Base-by-base conservation (phyloP, 37 sponge, comb jelly and placozoan genomes). In the Agelas oroides region DNA sequence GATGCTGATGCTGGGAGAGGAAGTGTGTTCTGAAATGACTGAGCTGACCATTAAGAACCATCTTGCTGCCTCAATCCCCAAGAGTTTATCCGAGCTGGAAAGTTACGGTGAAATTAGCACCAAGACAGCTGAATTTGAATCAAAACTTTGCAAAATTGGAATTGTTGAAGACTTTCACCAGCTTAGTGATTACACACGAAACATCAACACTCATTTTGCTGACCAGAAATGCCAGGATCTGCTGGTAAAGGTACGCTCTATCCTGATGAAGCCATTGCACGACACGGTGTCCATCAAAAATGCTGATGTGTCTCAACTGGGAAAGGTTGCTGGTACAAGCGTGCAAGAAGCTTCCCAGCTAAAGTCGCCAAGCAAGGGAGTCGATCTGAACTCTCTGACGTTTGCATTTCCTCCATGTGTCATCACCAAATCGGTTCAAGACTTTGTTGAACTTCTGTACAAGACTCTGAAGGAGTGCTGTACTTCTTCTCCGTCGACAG, bases 261-360 rank as follows among this genome's bases (percentile, higher is more conserved):
- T 86, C 23, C 84, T 93, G 14, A 78, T 31, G 73, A 58, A 79
- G 59, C 87, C 94, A 21, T 83, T 93, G 39, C 84, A 86, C 64
- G 34, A 80, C 27, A 86, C 90, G 21, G 61, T 70, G 1, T n/a
- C 28, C 1, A 41, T 62, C 16, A n/a, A 73, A 5, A 18, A 36
- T 25, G 66, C 27, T 0, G 38, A 39, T 15, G 27, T 65, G n/a
- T 46, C 46, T 46, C 46, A 46, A 46, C 46, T 46, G 6, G 46
- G 46, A 46, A 8, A 12, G 8, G 46, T 3, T 12, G 32, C 6
- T 19, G 53, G 24, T 46, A 25, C 30, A 5, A 28, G 37, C n/a
- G 0, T 1, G 21, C 13, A 33, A 5, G 54, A 67, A 21, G 37
- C 46, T 1, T 25, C 40, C 2, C 14, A 31, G 19, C 27, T 84